A percentile compares a stretch with the other conserved stretches of the same genome.
Evolutionary conservation across 2,888 invertebrate genomes (phyloP).

Genomic region (Cristatella mucedo): DNA sequence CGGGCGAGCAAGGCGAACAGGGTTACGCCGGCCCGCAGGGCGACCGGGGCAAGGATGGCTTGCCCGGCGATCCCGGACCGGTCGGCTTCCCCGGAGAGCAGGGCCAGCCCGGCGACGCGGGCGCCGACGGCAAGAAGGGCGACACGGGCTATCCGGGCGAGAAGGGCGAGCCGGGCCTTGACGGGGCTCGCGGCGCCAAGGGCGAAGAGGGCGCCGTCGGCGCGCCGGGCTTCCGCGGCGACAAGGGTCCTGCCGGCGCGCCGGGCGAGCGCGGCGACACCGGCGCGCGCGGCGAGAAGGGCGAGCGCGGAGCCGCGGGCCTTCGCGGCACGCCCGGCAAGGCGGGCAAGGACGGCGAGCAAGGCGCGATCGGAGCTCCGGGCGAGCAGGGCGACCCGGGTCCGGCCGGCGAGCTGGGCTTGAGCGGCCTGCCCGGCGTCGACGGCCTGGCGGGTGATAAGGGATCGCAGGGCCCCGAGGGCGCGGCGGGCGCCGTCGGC

Average conservation of each 20-base stretch:
- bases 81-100: no score
- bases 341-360: background rate
- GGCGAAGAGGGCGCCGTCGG: slow-evolving; percentile 9
- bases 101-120: no score
- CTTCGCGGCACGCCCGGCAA: background rate
- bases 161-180: no score
- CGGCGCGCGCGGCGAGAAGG: slow-evolving; percentile 8
- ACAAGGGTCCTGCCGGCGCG: slow-evolving; percentile 6
- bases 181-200: slow-evolving; percentile 7
- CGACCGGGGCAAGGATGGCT: no score
- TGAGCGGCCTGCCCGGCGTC: background rate
- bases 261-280: slow-evolving; percentile 4
- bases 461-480: background rate
- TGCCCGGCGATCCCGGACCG: no score
- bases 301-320: background rate
- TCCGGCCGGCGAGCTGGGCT: background rate
- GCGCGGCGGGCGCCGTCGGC: background rate
- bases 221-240: slow-evolving; percentile 7
- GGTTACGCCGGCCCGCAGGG: no score
- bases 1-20: slow-evolving; percentile 11
- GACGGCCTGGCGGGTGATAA: background rate
- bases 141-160: no score
- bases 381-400: background rate
- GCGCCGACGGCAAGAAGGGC: no score
- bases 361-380: background rate